Evolutionary conservation across 2,888 invertebrate genomes (phyloP).

Genomic region (Pristionchus arcanus): DNA sequence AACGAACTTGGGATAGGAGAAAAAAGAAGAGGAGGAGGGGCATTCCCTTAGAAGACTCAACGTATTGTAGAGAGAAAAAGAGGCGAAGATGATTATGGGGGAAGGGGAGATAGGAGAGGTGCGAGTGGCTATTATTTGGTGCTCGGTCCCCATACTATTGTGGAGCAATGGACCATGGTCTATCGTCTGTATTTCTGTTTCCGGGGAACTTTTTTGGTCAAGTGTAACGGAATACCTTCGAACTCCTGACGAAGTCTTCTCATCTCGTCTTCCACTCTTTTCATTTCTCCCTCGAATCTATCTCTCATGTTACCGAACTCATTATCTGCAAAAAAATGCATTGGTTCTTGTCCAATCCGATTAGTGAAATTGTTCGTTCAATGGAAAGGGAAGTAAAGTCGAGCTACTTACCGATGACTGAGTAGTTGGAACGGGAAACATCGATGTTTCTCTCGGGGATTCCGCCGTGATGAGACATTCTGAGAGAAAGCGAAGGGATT

Average conservation of each 20-base stretch:
- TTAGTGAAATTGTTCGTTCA: neutral
- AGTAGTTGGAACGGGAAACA: constrained; percentile 75
- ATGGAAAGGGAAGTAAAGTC: neutral
- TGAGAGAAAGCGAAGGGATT: constrained; percentile 5
- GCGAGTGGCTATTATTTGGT: neutral
- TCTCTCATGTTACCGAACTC: constrained; percentile 97
- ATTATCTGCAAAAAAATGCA: constrained; percentile 82
- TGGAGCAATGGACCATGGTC: neutral
- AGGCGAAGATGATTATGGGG: neutral
- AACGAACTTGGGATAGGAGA: neutral
- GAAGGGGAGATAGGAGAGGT: constrained; percentile 32
- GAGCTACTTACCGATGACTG: constrained; percentile 80
- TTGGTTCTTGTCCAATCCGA: constrained; percentile 31
- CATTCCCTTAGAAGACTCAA: constrained; percentile 2
- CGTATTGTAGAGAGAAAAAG: neutral
- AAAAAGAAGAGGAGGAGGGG: constrained; percentile 23
- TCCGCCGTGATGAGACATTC: constrained; percentile 59
- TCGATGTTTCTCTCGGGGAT: constrained; percentile 75
- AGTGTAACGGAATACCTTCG: constrained; percentile 66
- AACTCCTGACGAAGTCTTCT: constrained; percentile 78
- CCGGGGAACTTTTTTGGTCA: neutral
- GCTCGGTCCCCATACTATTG: neutral
- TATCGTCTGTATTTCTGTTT: neutral
- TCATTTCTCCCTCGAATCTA: constrained; percentile 88
- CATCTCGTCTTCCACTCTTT: constrained; percentile 99